phyloP scores from a whole-genome alignment of 1,140 invertebrate genomes.

The Coboldia fuscipes region DNA sequence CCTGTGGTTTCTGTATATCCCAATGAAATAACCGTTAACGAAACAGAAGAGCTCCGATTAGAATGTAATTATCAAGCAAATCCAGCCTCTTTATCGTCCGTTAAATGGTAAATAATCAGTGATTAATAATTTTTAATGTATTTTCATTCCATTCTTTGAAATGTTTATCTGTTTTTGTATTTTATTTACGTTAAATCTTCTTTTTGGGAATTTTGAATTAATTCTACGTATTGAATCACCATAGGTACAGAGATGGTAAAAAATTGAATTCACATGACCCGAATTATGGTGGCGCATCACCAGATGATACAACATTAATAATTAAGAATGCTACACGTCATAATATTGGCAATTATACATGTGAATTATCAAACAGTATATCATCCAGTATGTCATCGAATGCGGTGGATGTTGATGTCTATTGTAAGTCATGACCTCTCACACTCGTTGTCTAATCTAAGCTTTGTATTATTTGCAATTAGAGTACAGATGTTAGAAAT shows the following conservation, averaged over 20 bases:
- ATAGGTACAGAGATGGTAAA: conserved; percentile 50
- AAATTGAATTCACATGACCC: conserved; percentile 36
- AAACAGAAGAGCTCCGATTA: conserved; percentile 47
- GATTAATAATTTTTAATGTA: background rate
- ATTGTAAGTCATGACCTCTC: conserved; percentile 65
- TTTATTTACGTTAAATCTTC: too few relatives aligned
- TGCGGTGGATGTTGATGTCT: conserved; percentile 45
- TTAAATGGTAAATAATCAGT: conserved; percentile 43
- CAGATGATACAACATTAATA: conserved; percentile 45
- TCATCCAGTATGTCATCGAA: conserved; percentile 45
- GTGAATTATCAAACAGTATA: conserved; percentile 52
- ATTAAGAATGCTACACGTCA: conserved; percentile 52
- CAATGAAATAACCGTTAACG: conserved; percentile 52
- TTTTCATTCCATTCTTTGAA: background rate
- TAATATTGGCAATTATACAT: conserved; percentile 64
- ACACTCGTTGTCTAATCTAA: too few relatives aligned
- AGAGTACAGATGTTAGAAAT: too few relatives aligned
- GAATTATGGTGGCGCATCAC: too few relatives aligned
- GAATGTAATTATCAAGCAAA: conserved; percentile 66
- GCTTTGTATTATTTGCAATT: too few relatives aligned
- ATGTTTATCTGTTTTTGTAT: too few relatives aligned
- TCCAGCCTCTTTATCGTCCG: conserved; percentile 46
- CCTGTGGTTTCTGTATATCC: conserved; percentile 53
- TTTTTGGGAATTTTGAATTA: background rate
- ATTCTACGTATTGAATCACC: conserved; percentile 6